Base-by-base conservation (phyloP, 2,113 vertebrate species). In the Synchiropus splendidus region DNA sequence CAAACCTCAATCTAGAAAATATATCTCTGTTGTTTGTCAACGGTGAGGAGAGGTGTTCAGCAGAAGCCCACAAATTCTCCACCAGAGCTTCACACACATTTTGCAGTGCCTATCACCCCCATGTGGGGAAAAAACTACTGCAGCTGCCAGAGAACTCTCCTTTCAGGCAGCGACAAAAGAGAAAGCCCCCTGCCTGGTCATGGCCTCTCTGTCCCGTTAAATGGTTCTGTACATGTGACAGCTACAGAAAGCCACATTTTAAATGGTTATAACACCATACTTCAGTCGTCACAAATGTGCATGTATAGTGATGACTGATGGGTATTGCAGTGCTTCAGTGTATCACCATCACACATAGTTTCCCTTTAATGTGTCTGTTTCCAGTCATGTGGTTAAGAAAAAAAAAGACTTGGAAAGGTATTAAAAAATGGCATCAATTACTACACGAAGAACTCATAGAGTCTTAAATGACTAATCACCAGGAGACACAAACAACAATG, bases 71-170 rank as follows among this genome's bases (percentile, higher is more conserved):
- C 51, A 42, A 15, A 58, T 30, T 63, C 30, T 45, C 16, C 46
- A 12, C 46, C 37, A 41, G 39, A 41, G 16, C 33, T 44, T 35
- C 54, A 43, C 21, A 54, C 54, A 51, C 70, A 78, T 93, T 86
- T 89, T 79, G 85, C 80, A 89, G 91, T 71, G 73, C 88, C 87
- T 92, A 92, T 88, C 85, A 94, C 94, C 95, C 90, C 92, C 94
- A 89, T 92, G 91, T 77, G 95, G 94, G 91, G 91, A 86, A 86
- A 87, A 88, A 87, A 82, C 42, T 87, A 88, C 69, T 58, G 84
- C 85, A 86, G 83, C 88, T 86, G 89, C 87, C 75, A 73, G 74
- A 63, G 64, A 75, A 75, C 72, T 78, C 66, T 72, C 79, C 72
- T 88, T 84, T 84, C 58, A 85, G 73, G 47, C 69, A 43, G 42